Conservation (phyloP, 2,113 vertebrate species). For the Anoura caudifer region DNA sequence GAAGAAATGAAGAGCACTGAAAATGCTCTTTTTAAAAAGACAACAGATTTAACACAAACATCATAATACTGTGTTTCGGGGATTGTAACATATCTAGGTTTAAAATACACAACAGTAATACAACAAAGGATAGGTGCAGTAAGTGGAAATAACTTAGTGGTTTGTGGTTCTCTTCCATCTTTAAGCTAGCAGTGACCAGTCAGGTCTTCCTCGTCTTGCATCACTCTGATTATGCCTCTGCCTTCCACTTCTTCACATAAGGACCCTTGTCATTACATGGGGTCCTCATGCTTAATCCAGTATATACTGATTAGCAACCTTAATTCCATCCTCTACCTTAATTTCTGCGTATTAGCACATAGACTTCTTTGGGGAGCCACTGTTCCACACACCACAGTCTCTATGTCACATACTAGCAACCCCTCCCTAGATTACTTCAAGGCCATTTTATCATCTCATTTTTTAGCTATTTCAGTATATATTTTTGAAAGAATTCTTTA, state of each 20-base stretch:
- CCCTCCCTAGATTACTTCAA: background rate
- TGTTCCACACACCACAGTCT: background rate
- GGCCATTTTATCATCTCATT: background rate
- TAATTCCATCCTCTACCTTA: background rate
- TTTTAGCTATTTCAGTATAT: background rate
- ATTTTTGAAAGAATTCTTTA: background rate
- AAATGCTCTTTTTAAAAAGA: slow-evolving; percentile 2
- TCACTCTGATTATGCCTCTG: background rate
- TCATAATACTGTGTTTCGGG: background rate
- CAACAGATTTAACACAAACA: background rate
- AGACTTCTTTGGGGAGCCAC: background rate
- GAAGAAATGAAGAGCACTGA: background rate
- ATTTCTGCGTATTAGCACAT: background rate
- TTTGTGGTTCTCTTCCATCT: background rate
- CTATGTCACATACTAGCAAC: background rate
- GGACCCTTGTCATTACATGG: background rate
- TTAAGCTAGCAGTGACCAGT: background rate
- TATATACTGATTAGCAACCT: background rate
- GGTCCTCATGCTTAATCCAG: background rate
- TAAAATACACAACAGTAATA: background rate
- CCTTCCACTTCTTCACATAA: background rate
- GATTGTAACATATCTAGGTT: background rate
- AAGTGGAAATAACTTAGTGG: background rate
- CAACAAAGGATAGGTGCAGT: background rate
- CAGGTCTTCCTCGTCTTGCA: background rate